Percentiles rank a stretch among this genome's conserved stretches.
Conservation (phyloP, 2,113 vertebrate species). For the Oenanthe melanoleuca region DNA sequence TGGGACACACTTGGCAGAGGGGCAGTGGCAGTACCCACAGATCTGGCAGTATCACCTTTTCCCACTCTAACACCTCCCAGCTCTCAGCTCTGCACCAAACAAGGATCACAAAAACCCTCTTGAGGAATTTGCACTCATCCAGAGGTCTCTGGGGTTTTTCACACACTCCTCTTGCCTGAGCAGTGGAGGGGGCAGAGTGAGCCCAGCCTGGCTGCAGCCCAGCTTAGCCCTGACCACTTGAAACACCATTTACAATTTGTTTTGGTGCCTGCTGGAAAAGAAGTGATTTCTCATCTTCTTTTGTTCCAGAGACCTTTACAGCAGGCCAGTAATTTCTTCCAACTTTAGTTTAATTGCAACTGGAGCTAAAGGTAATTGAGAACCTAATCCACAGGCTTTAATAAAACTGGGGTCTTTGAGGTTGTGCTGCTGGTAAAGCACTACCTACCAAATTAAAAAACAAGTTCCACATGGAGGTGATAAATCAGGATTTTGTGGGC, state of each 20-base stretch:
- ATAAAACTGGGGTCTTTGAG: neutral
- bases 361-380: neutral
- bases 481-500: neutral
- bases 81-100: neutral
- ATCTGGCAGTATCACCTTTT: neutral
- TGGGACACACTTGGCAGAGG: neutral
- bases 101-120: neutral
- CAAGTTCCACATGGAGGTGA: neutral
- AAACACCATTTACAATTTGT: neutral
- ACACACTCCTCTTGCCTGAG: neutral
- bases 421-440: neutral
- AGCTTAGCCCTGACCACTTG: neutral
- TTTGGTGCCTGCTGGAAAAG: slow-evolving; percentile 1
- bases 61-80: neutral
- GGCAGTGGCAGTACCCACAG: fast-evolving
- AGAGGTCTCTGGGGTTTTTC: neutral
- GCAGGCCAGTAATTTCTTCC: slow-evolving; percentile 15
- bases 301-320: slow-evolving; percentile 8
- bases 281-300: neutral
- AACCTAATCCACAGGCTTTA: neutral
- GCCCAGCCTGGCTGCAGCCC: neutral
- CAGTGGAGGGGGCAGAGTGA: neutral
- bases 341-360: slow-evolving; percentile 16
- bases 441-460: neutral
- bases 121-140: neutral